Conservation (phyloP, 2,113 vertebrate species). For the Cyanistes caeruleus region DNA sequence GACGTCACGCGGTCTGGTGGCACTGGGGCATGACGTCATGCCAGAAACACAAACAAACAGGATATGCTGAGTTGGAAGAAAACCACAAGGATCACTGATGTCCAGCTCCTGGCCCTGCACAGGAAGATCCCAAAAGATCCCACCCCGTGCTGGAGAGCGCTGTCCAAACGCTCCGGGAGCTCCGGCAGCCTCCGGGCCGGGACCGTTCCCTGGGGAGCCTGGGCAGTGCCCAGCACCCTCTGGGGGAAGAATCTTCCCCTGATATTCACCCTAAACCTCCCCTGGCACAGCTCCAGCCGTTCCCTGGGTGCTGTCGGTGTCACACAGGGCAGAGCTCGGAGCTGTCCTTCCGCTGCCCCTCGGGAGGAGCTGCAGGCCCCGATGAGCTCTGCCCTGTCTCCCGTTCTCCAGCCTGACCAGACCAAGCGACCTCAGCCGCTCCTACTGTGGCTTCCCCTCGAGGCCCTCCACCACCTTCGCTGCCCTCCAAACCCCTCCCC, state of each 20-base stretch:
- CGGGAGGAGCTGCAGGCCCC: no score
- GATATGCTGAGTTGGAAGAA: not conserved
- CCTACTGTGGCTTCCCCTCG: not conserved
- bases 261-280: rapidly evolving
- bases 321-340: not conserved
- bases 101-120: not conserved
- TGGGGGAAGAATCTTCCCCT: not conserved
- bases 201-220: not conserved
- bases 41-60: not conserved
- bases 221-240: not conserved
- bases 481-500: not conserved
- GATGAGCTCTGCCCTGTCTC: not conserved
- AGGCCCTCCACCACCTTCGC: not conserved
- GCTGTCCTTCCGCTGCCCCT: not conserved
- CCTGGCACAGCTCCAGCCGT: not conserved
- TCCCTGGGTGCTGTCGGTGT: not conserved
- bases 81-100: not conserved
- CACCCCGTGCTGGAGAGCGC: not conserved
- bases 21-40: not conserved
- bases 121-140: not conserved
- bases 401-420: not conserved
- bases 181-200: not conserved
- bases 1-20: not conserved
- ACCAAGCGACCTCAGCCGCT: not conserved
- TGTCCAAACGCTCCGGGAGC: not conserved